These are phyloP conservation scores for Lepus townsendii DNA, from an alignment of 2,797 vertebrate genomes.

Conservation along the genomic window DNA sequence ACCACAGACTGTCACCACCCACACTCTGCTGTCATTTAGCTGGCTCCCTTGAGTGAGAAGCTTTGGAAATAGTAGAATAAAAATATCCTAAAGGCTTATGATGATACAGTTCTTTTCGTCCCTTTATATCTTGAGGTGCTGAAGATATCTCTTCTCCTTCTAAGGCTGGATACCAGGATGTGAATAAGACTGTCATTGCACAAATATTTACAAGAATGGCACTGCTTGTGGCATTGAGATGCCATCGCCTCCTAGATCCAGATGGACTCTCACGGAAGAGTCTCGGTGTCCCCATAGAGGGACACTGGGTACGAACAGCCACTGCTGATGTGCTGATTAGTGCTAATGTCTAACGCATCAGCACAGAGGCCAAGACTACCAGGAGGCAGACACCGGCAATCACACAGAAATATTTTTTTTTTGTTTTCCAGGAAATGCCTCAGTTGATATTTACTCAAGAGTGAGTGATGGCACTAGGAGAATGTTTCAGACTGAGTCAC, in stretches of 20 bases:
- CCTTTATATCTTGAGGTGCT: neutral
- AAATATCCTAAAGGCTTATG: neutral
- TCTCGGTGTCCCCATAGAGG: neutral
- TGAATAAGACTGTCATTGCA: neutral
- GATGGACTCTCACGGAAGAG: neutral
- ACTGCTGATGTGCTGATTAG: neutral
- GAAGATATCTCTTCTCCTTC: neutral
- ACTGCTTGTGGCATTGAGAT: neutral
- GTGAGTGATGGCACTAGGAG: neutral
- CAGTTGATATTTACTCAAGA: neutral
- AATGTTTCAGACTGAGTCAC: neutral
- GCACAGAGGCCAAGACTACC: neutral
- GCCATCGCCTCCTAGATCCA: neutral
- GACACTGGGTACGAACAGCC: neutral
- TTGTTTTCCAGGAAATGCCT: neutral
- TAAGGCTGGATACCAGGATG: neutral
- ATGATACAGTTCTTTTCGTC: neutral
- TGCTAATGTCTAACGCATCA: neutral
- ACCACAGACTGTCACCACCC: neutral
- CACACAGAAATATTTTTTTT: too few species aligned
- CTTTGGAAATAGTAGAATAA: constrained; percentile 1
- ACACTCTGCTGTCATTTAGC: neutral
- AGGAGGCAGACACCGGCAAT: neutral
- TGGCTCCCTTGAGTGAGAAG: neutral
- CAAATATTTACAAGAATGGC: neutral